Base-by-base conservation (phyloP, 2,113 vertebrate species). In the Mesembrinibis cayennensis region DNA sequence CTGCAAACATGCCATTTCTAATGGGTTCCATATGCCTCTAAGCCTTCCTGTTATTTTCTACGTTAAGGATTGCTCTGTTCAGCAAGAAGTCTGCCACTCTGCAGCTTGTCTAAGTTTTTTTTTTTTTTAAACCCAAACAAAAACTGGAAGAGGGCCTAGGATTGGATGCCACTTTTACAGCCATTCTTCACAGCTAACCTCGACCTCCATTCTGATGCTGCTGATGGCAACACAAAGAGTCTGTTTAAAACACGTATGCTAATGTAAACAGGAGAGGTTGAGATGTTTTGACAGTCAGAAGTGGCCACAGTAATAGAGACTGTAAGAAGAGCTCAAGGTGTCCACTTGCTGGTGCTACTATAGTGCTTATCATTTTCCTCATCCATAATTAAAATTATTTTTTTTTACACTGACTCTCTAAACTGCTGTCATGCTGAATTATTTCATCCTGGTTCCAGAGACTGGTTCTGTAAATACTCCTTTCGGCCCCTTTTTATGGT, bases 1-100 rank as follows among this genome's bases (percentile, higher is more conserved):
- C 84, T 94, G 93, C 89, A 96, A 96, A 95, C 67, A 95, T 95
- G 95, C 94, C 78, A 80, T 93, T 97, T 93, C 89, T 97, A 97
- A 97, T 94, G 82, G 94, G 59, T 96, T 95, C 96, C 96, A 95
- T 94, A 96, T 97, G 97, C 84, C 85, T 94, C 89, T 70, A 80
- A 94, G 89, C 42, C 55, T 95, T 97, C 87, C 84, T 95, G 78
- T 90, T 94, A 85, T 95, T 94, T 95, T 55, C 82, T 88, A 4
- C 67, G 86, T 77, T 53, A 95, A 77, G 63, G 89, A 96, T 86
- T 94, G 87, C 82, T 97, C 87, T 95, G 66, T 95, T 96, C 93
- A 94, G 74, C 38, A 89, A 94, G 91, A 93, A 95, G 79, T 95
- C 94, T 97, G 93, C 87, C 78, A 95, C 82, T 94, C 87, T 94